These are phyloP conservation scores for Phytoseiulus persimilis DNA, from an alignment of 2,888 invertebrate genomes.

Conservation along the genomic window DNA sequence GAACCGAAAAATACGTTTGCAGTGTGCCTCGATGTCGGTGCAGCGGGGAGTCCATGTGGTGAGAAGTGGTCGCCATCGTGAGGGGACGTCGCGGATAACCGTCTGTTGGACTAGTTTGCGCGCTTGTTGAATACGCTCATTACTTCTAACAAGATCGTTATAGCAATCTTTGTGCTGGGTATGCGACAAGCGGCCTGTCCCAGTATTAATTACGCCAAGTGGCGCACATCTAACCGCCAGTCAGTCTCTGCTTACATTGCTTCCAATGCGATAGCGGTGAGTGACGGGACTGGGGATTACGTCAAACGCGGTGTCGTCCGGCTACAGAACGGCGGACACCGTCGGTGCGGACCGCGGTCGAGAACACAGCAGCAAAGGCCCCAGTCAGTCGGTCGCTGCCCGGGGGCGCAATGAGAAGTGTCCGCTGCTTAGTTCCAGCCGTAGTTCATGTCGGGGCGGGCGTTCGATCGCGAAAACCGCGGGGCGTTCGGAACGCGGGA, in stretches of 20 bases:
- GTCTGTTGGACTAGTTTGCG: neutral
- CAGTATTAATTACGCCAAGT: neutral
- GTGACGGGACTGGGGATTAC: neutral
- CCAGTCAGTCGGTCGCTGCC: neutral
- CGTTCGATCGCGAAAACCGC: neutral
- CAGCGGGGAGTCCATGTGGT: neutral
- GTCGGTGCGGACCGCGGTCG: neutral
- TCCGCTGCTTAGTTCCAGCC: neutral
- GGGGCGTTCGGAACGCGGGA: neutral
- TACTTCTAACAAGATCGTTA: slow-evolving; percentile 38
- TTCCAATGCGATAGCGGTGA: neutral
- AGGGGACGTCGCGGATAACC: neutral
- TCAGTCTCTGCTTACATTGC: neutral
- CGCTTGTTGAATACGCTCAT: slow-evolving; percentile 29
- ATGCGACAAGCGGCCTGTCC: neutral
- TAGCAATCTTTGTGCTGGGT: slow-evolving; percentile 25
- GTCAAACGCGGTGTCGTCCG: neutral
- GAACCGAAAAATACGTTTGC: no score
- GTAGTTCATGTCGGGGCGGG: neutral
- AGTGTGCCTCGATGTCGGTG: no score
- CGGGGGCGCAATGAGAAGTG: neutral
- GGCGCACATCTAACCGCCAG: neutral
- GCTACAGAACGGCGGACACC: neutral
- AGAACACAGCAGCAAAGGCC: neutral
- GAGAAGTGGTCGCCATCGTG: neutral